Conservation (phyloP, 1,140 invertebrate species). For the Melipona quadrifasciata region DNA sequence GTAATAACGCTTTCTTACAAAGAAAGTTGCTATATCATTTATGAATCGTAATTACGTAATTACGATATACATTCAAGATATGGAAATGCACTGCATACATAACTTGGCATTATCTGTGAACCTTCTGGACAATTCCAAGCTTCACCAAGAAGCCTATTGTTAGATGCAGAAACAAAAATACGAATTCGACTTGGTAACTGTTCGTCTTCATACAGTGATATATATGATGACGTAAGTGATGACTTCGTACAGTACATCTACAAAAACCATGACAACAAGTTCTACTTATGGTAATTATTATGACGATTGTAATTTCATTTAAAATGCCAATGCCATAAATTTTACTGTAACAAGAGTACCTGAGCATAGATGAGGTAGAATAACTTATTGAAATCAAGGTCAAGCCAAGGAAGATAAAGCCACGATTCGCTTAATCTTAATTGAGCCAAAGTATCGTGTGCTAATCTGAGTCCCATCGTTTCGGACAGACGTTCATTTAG, state of each 20-base stretch:
- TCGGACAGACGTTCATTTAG: slow-evolving; percentile 71
- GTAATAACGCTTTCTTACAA: slow-evolving; percentile 36
- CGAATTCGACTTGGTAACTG: slow-evolving; percentile 64
- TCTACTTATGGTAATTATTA: background rate
- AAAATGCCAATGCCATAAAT: slow-evolving; percentile 50
- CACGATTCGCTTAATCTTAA: slow-evolving; percentile 35
- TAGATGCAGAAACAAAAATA: slow-evolving; percentile 61
- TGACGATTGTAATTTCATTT: slow-evolving; percentile 20
- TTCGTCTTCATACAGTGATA: slow-evolving; percentile 63
- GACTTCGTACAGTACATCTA: slow-evolving; percentile 71
- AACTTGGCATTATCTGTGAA: slow-evolving; percentile 58
- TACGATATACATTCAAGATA: slow-evolving; percentile 37
- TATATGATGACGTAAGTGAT: slow-evolving; percentile 62
- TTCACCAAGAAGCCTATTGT: slow-evolving; percentile 52
- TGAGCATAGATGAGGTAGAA: slow-evolving; percentile 72
- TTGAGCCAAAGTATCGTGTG: slow-evolving; percentile 70
- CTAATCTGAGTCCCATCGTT: slow-evolving; percentile 66
- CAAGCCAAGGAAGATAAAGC: slow-evolving; percentile 64
- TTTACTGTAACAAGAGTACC: slow-evolving; percentile 66
- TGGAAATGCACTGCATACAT: slow-evolving; percentile 61
- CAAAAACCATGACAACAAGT: slow-evolving; percentile 34
- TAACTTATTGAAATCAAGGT: slow-evolving; percentile 59
- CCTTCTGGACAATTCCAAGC: slow-evolving; percentile 66
- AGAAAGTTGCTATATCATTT: slow-evolving; percentile 1
- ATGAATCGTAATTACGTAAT: background rate